These are phyloP conservation scores for Leptinotarsa haldemani DNA, from an alignment of 2,888 invertebrate genomes.

Conservation along the genomic window DNA sequence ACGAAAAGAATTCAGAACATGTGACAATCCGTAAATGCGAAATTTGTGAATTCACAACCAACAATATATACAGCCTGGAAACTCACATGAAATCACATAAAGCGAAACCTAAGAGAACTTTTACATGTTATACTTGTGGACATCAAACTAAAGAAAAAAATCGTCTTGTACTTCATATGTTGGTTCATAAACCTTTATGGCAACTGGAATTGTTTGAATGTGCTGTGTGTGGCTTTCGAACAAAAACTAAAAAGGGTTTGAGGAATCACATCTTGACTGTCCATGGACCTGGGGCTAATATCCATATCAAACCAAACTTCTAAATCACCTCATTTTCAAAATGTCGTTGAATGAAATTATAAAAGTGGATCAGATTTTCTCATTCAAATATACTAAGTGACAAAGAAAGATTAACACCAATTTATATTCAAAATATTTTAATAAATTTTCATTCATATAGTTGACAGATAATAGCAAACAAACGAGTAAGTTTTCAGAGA, in stretches of 20 bases:
- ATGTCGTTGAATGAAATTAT: not conserved
- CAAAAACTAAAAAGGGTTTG: conserved; percentile 14
- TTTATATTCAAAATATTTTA: no score
- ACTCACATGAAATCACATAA: conserved; percentile 16
- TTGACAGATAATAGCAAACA: no score
- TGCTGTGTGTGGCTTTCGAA: conserved; percentile 3
- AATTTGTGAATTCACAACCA: conserved; percentile 18
- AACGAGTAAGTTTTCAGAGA: no score
- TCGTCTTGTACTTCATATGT: not conserved
- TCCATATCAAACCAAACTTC: not conserved
- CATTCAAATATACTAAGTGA: no score
- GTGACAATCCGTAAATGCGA: conserved; percentile 5
- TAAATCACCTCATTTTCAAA: not conserved
- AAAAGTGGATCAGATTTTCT: no score
- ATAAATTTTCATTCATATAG: no score
- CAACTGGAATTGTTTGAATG: conserved; percentile 1
- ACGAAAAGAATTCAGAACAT: conserved; percentile 12
- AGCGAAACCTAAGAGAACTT: not conserved
- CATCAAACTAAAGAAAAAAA: not conserved
- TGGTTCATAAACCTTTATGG: not conserved
- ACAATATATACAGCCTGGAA: conserved; percentile 23
- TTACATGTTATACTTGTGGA: conserved; percentile 6
- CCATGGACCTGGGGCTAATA: not conserved
- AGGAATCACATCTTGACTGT: not conserved
- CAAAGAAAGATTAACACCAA: no score